Percentiles rank a stretch among this genome's conserved stretches.
phyloP scores from a whole-genome alignment of 2,797 vertebrate genomes.

The Anguilla anguilla region DNA sequence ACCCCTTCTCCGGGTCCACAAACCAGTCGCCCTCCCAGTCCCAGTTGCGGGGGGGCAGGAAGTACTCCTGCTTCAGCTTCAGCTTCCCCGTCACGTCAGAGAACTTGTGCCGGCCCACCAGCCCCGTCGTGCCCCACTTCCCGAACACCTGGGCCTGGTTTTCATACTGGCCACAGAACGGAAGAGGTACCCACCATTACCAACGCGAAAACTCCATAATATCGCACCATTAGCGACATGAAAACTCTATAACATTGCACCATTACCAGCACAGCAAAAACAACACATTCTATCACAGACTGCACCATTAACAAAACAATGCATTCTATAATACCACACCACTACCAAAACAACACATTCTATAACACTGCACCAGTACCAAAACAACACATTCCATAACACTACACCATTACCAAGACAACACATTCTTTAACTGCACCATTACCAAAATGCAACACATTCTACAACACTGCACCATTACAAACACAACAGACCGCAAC shows the following conservation, averaged over 20 bases:
- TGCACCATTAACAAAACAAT: no score
- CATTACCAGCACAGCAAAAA: not conserved
- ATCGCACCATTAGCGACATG: not conserved
- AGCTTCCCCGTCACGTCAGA: slow-evolving; percentile 95
- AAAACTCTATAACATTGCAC: not conserved
- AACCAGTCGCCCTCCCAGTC: slow-evolving; percentile 93
- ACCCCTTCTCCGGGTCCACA: slow-evolving; percentile 93
- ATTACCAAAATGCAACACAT: no score
- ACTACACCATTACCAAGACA: no score
- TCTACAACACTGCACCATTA: not conserved
- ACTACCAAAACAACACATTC: not conserved
- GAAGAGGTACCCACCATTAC: slow-evolving; percentile 13
- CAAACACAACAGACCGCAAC: not conserved
- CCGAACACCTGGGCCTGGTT: slow-evolving; percentile 93
- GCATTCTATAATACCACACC: no score
- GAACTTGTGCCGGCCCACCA: slow-evolving; percentile 88
- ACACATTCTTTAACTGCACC: no score
- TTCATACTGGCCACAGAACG: slow-evolving; percentile 81
- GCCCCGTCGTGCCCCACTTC: slow-evolving; percentile 94
- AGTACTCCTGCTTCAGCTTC: slow-evolving; percentile 92
- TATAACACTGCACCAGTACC: not conserved
- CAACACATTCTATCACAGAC: no score
- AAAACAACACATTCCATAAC: no score
- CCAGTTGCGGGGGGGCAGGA: slow-evolving; percentile 93
- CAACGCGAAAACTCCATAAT: not conserved